Base-by-base conservation (phyloP, 2,888 invertebrate genomes). In the Drosophila putrida region DNA sequence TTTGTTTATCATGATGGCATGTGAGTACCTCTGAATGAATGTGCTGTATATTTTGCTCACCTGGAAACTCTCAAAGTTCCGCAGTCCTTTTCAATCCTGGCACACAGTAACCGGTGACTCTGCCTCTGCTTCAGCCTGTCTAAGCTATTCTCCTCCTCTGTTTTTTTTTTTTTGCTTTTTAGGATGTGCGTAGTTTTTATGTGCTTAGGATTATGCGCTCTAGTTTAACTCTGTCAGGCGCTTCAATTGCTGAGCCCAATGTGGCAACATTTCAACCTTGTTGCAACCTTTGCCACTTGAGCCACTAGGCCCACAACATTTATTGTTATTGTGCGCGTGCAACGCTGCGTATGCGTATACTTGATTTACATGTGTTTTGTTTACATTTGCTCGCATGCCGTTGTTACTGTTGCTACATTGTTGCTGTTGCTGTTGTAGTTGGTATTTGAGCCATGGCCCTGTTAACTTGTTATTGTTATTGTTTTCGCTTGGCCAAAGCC, bases 351-450 rank as follows among this genome's bases (percentile, higher is more conserved):
- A 86, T 82, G 83, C 83, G 87, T 78, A 86, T 83, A 78, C 83
- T 78, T 89, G 84, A 87, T 84, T 85, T 89, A 66, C 89, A 88
- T 89, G 78, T 66, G 70, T 76, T 72, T 79, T 87, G 88, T 81
- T 89, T 87, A 70, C 67, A 43, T 61, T 72, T 75, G 33, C 43
- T 55, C 47, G 10, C 41, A 33, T 60, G 58, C 6, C 43, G 58
- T 35, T 75, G 57, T 33, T 51, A 43, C 44, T 35, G 46, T 46
- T 60, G 47, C 58, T 50, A 15, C 33, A 46, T 60, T 58, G 44
- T 50, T 43, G 35, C 46, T 71, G 44, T 50, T 43, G 41, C 11
- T 57, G 39, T 51, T 67, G 60, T 41, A 43, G 25, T n/a, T 54
- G 46, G 15, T 63, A 72, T 59, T 71, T 58, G 60, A 41, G 36